These are phyloP conservation scores for Lepidocyrtoides sp. DNA, from an alignment of 2,888 invertebrate species.

Conservation along the genomic window DNA sequence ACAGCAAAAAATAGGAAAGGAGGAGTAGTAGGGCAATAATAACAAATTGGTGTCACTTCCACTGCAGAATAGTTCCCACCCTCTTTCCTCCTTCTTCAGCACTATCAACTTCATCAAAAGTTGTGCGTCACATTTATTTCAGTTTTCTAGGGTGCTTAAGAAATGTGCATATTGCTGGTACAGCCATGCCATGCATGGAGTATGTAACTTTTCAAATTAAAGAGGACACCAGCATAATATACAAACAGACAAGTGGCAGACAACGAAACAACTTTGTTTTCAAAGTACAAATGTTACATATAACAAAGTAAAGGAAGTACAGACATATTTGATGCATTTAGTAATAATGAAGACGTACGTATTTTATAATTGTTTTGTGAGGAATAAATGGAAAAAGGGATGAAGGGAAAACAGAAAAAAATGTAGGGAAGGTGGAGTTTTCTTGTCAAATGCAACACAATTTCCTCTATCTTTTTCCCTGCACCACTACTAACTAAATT, in stretches of 20 bases:
- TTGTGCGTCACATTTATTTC: slow-evolving; percentile 20
- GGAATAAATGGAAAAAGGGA: slow-evolving; percentile 9
- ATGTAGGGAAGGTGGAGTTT: background rate
- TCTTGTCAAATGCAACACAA: slow-evolving; percentile 52
- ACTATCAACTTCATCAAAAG: background rate
- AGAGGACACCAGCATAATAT: background rate
- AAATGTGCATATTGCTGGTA: background rate
- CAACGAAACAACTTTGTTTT: slow-evolving; percentile 4
- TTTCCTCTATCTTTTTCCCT: too few species aligned
- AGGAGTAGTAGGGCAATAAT: slow-evolving; percentile 31
- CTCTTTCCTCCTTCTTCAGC: background rate
- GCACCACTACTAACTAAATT: background rate
- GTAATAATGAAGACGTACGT: too few species aligned
- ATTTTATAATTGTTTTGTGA: background rate
- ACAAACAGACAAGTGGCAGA: background rate
- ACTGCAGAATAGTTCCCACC: background rate
- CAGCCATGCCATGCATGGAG: too few species aligned
- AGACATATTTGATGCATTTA: background rate
- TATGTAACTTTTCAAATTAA: background rate
- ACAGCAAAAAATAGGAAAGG: slow-evolving; percentile 17
- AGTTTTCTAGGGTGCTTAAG: background rate
- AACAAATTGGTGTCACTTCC: slow-evolving; percentile 46
- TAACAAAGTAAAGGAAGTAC: too few species aligned
- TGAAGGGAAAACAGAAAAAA: background rate
- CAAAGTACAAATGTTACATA: background rate